A percentile compares a stretch with the other conserved stretches of the same genome.
These are phyloP conservation scores for Bolinopsis microptera DNA, from an alignment of 37 sponge, comb jelly and placozoan species.

Conservation along the genomic window DNA sequence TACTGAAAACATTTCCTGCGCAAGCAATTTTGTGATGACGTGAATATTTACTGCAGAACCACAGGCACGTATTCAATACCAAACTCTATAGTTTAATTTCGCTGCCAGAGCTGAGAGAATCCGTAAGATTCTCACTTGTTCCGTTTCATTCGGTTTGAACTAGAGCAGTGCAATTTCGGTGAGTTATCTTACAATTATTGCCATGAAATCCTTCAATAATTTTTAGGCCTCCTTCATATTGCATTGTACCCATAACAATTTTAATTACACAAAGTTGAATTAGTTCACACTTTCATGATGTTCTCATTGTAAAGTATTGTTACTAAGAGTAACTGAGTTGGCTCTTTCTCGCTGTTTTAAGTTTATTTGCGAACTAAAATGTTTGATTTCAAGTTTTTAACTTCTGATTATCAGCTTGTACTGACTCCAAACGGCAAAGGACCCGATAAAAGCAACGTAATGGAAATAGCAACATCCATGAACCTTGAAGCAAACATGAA, in stretches of 20 bases:
- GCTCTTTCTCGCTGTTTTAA: no score
- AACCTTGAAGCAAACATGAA: not conserved
- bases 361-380: no score
- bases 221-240: not conserved
- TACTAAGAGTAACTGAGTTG: no score
- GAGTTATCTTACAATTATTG: not conserved
- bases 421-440: slow-evolving; percentile 64
- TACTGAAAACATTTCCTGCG: no score
- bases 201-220: not conserved
- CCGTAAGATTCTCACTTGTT: not conserved
- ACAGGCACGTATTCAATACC: not conserved
- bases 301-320: no score
- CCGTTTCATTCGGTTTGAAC: slow-evolving; percentile 54
- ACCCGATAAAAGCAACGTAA: slow-evolving; percentile 9
- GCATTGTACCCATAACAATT: no score
- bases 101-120: not conserved
- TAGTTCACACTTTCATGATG: no score
- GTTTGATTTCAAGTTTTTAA: no score
- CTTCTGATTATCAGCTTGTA: slow-evolving; percentile 6
- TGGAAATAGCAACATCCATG: not conserved
- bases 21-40: not conserved
- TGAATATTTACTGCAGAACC: not conserved
- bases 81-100: not conserved
- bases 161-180: slow-evolving; percentile 57
- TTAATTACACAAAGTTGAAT: no score